A percentile compares a stretch with the other conserved stretches of the same genome.
Evolutionary conservation across 2,888 invertebrate genomes (phyloP).

Genomic region (Liopterus haemorrhoidalis): DNA sequence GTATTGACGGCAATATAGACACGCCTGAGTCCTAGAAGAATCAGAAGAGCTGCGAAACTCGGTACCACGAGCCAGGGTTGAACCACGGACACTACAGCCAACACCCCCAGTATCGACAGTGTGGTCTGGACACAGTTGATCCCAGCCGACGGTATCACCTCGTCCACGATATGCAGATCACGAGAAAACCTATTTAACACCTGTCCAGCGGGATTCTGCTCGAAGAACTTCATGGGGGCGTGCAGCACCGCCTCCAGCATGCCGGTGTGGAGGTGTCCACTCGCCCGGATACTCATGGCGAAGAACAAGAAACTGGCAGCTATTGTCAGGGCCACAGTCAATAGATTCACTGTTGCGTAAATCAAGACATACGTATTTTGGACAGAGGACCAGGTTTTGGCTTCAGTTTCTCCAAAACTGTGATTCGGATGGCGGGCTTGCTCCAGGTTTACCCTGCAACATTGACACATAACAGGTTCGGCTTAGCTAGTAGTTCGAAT

Average conservation of each 20-base stretch:
- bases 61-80: slow-evolving; percentile 66
- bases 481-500: neutral
- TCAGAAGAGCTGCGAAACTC: slow-evolving; percentile 55
- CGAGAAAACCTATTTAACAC: slow-evolving; percentile 86
- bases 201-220: slow-evolving; percentile 74
- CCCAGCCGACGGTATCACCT: slow-evolving; percentile 55
- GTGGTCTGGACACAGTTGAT: slow-evolving; percentile 58
- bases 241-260: slow-evolving; percentile 78
- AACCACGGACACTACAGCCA: slow-evolving; percentile 64
- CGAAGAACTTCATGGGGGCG: slow-evolving; percentile 82
- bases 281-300: slow-evolving; percentile 64
- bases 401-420: neutral
- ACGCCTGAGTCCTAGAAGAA: slow-evolving; percentile 60
- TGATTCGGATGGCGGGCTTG: slow-evolving; percentile 11
- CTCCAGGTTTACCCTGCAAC: slow-evolving; percentile 25
- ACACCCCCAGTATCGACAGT: slow-evolving; percentile 61
- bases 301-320: slow-evolving; percentile 61
- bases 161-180: slow-evolving; percentile 72
- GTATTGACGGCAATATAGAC: slow-evolving; percentile 72
- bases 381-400: slow-evolving; percentile 39
- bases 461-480: neutral
- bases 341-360: slow-evolving; percentile 48
- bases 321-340: slow-evolving; percentile 49
- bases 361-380: slow-evolving; percentile 41
- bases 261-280: slow-evolving; percentile 70